Conservation (phyloP, 2,888 invertebrate genomes). For the Melanotus villosus region DNA sequence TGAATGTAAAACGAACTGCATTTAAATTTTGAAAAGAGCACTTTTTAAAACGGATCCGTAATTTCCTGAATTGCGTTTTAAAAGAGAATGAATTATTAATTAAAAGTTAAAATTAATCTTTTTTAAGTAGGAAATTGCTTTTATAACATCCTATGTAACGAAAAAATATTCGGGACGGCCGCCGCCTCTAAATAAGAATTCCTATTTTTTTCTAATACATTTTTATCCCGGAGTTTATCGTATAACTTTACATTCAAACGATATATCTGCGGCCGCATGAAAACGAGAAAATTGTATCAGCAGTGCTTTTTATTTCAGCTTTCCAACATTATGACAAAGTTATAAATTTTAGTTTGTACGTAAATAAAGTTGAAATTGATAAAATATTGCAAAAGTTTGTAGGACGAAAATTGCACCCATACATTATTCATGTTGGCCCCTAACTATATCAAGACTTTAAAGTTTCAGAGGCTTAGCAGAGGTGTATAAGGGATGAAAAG, state of each 20-base stretch:
- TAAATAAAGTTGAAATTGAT: constrained; percentile 71
- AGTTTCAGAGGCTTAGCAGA: constrained; percentile 50
- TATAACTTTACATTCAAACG: background rate
- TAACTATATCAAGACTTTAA: constrained; percentile 68
- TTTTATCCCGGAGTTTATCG: background rate
- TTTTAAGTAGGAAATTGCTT: no score
- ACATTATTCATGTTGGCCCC: constrained; percentile 69
- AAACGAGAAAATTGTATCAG: constrained; percentile 34
- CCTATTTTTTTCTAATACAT: no score
- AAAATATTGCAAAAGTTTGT: constrained; percentile 70
- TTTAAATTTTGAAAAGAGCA: background rate
- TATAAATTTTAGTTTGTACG: constrained; percentile 71
- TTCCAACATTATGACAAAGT: constrained; percentile 64
- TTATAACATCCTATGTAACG: no score
- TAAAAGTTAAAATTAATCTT: no score
- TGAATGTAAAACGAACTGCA: background rate
- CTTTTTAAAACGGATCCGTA: no score
- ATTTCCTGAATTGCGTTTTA: no score
- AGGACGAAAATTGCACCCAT: constrained; percentile 70
- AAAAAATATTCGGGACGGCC: no score
- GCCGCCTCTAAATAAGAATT: no score
- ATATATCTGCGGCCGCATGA: constrained; percentile 4
- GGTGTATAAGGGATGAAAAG: constrained; percentile 40
- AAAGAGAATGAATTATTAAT: no score
- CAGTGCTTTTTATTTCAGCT: constrained; percentile 38